phyloP scores from a whole-genome alignment of 64 coral and sea anemone species.

The Trachythela sp. region DNA sequence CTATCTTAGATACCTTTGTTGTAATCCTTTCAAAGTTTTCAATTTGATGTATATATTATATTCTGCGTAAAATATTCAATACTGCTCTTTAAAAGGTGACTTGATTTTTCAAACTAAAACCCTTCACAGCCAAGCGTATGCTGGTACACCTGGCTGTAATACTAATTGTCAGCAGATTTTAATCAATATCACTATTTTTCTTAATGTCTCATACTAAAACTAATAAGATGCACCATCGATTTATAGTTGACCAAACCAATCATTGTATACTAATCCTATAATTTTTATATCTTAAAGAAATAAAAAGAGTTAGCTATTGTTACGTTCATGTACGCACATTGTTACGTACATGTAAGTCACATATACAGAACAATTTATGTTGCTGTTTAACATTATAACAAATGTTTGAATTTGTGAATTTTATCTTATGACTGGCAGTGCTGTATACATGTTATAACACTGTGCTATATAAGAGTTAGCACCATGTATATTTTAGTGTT shows the following conservation, averaged over 20 bases:
- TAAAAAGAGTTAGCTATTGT: too few species aligned
- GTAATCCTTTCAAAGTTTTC: constrained; percentile 2
- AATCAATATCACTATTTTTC: constrained; percentile 8
- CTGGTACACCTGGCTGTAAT: background rate
- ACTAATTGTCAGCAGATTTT: background rate
- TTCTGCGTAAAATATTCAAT: background rate
- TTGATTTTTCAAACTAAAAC: background rate
- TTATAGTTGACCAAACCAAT: too few species aligned
- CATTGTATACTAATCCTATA: background rate
- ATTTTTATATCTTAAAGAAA: background rate
- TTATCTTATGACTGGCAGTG: too few species aligned
- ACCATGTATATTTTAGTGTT: too few species aligned
- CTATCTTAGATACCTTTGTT: background rate
- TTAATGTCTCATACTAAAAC: background rate
- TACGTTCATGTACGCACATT: too few species aligned
- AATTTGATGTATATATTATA: background rate
- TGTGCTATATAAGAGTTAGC: too few species aligned
- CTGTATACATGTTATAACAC: too few species aligned
- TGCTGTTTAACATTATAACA: constrained; percentile 2
- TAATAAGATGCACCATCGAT: background rate
- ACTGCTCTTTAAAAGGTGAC: background rate
- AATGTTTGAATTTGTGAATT: too few species aligned
- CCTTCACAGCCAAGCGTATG: background rate
- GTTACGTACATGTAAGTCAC: too few species aligned
- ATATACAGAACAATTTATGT: constrained; percentile 1